Base-by-base conservation (phyloP, 30 jellyfish, hydroid and myxozoan genomes). In the Rhopilema esculentum region DNA sequence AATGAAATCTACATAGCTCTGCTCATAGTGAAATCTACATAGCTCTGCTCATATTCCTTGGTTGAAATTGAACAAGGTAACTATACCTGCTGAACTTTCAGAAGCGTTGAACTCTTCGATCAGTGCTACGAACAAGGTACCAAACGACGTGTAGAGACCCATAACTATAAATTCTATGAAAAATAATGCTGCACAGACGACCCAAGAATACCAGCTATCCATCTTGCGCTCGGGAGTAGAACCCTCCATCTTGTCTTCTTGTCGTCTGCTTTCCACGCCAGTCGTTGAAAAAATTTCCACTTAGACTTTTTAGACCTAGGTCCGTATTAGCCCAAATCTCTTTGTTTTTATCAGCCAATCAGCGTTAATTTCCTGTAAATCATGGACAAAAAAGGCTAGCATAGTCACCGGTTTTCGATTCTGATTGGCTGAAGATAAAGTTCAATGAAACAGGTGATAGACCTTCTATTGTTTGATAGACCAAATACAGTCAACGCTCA, bases 181-280 rank as follows among this genome's bases (percentile, higher is more conserved):
- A 53, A 77, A 87, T 19, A 70, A 80, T 16, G 83, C 86, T 48
- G 52, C 78, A 74, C 96, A 87, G 15, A 87, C 96, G 29, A 87
- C 24, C 96, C 96, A 87, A 29, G 94, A 73, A 61, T 85, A 85
- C 18, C 79, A 85, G 20, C 94, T 72, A 33, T 85, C 94, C 88
- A 75, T 31, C 1, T 49, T 85, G 22, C 27, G 20, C 0, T 51
- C 69, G 16, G 31, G 0, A 69, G 31, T 69, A 24, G 72, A n/a
- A 40, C 68, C n/a, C 31, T 32, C 76, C 94, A 85, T 63, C 27
- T 40, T 50, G 26, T 23, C 20, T 1, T 18, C 48, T 69, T 16
- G 24, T 67, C 72, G 49, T 21, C 49, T 51, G 65, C n/a, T n/a
- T n/a, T 49, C 28, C 49, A 48, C 20, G 78, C 51, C 71, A 57